Evolutionary conservation across 1,140 invertebrate species (phyloP).

Genomic region (Holotrichia oblita): DNA sequence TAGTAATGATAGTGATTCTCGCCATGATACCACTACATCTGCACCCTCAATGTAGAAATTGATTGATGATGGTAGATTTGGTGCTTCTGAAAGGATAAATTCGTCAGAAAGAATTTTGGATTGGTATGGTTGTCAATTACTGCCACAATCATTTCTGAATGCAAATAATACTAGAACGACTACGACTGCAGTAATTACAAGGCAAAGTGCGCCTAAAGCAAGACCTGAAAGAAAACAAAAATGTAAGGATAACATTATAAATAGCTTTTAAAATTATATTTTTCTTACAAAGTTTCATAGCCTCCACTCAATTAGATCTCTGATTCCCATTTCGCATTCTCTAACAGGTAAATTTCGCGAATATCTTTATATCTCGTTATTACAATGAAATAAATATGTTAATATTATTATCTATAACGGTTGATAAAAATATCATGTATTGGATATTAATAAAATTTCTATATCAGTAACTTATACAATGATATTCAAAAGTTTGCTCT

Average conservation of each 20-base stretch:
- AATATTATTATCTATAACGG: too few relatives aligned
- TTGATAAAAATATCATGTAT: too few relatives aligned
- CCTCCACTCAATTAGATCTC: neutral
- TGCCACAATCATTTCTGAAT: neutral
- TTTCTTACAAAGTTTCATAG: neutral
- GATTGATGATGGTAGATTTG: neutral
- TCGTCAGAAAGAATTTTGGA: neutral
- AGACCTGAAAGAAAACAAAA: neutral
- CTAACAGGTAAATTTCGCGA: too few relatives aligned
- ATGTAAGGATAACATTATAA: neutral
- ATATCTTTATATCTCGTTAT: too few relatives aligned
- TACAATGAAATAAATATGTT: too few relatives aligned
- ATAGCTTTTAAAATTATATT: neutral
- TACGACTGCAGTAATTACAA: neutral
- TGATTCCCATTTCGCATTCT: too few relatives aligned
- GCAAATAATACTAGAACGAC: neutral
- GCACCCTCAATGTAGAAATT: neutral
- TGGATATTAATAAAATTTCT: too few relatives aligned
- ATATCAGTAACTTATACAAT: too few relatives aligned
- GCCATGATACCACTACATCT: neutral
- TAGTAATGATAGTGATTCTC: neutral
- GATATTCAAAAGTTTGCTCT: too few relatives aligned
- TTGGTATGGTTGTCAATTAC: neutral
- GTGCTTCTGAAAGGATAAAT: neutral
- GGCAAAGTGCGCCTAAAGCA: neutral